These are phyloP conservation scores for Eira barbara DNA, from an alignment of 2,113 vertebrate genomes.

Conservation along the genomic window DNA sequence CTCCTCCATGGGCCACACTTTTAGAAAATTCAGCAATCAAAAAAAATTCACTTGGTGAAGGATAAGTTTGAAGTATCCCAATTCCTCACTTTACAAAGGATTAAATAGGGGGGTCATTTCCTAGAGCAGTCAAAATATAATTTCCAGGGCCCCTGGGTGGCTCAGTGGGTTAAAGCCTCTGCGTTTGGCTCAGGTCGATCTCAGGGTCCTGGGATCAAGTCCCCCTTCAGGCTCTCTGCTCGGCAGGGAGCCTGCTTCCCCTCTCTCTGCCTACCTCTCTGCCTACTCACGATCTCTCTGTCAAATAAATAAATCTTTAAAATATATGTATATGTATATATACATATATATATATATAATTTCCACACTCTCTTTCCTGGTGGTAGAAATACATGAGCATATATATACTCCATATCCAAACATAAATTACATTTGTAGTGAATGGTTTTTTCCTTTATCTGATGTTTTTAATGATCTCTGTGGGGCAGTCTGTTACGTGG, in stretches of 20 bases:
- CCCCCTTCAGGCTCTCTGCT: too few relatives aligned
- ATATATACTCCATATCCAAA: neutral
- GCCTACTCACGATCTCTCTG: too few relatives aligned
- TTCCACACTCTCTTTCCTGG: neutral
- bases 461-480: neutral
- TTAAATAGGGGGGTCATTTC: neutral
- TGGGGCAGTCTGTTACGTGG: neutral
- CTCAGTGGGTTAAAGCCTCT: too few relatives aligned
- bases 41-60: neutral
- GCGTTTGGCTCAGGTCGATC: too few relatives aligned
- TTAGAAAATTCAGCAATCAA: neutral
- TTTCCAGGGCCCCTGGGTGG: neutral
- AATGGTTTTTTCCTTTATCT: neutral
- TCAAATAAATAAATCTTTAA: too few relatives aligned
- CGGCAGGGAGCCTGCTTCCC: too few relatives aligned
- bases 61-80: neutral
- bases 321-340: too few relatives aligned
- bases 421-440: neutral
- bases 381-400: neutral
- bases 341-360: too few relatives aligned
- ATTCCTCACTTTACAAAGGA: neutral
- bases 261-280: too few relatives aligned
- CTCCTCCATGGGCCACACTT: neutral
- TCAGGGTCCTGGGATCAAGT: too few relatives aligned
- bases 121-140: neutral